Evolutionary conservation across 30 jellyfish, hydroid and myxozoan genomes (phyloP).

Genomic region (Sanderia malayensis): DNA sequence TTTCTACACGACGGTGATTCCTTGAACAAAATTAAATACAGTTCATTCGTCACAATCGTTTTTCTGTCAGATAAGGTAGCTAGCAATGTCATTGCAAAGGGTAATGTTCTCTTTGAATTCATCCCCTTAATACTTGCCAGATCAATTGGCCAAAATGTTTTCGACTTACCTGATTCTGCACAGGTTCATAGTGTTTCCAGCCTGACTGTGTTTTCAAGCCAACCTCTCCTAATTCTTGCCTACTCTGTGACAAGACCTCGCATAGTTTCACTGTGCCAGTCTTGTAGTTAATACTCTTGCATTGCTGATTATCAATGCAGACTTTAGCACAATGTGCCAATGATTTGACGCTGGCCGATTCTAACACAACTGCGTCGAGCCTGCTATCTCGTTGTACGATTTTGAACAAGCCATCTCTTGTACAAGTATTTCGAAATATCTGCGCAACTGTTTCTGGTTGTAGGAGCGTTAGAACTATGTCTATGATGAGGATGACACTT

Average conservation of each 20-base stretch:
- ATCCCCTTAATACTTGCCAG: no score
- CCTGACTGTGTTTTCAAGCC: not conserved
- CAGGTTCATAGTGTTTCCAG: not conserved
- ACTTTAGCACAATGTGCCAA: not conserved
- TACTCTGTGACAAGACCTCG: not conserved
- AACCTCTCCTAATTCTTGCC: not conserved
- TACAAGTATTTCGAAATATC: not conserved
- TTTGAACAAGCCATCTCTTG: not conserved
- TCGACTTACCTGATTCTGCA: not conserved
- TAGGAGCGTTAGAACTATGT: no score
- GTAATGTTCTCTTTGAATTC: not conserved
- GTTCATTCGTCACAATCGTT: no score
- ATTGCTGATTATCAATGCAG: not conserved
- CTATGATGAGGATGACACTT: no score
- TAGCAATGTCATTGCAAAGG: not conserved
- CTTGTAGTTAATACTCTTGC: not conserved
- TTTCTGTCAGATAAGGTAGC: no score
- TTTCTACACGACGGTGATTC: not conserved
- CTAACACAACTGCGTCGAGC: not conserved
- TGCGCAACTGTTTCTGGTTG: not conserved
- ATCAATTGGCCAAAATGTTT: no score
- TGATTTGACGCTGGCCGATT: not conserved
- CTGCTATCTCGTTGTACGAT: not conserved
- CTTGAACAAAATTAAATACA: not conserved
- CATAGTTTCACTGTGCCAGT: not conserved